phyloP scores from a whole-genome alignment of 2,888 invertebrate species.

The Dilophus febrilis region DNA sequence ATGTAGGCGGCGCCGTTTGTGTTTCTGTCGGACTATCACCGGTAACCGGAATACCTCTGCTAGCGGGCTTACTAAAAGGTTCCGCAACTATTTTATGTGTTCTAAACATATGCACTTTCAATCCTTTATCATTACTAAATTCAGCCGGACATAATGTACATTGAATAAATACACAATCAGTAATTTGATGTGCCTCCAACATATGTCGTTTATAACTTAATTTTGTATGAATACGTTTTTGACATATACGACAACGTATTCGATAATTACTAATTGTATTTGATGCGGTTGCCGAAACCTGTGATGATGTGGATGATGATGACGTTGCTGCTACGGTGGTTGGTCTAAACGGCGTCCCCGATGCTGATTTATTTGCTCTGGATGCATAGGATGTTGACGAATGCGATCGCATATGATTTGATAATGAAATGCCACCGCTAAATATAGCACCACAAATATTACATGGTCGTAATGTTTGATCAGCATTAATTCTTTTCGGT shows the following conservation, averaged over 20 bases:
- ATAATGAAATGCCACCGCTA: conserved; percentile 25
- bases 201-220: conserved; percentile 29
- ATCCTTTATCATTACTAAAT: conserved; percentile 30
- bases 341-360: not conserved
- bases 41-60: not conserved
- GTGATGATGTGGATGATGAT: too few relatives aligned
- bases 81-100: conserved; percentile 16
- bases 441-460: conserved; percentile 26
- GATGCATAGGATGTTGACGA: conserved; percentile 13
- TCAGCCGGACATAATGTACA: conserved; percentile 29
- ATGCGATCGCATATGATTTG: conserved; percentile 30
- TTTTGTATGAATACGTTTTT: conserved; percentile 28
- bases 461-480: conserved; percentile 16
- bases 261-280: conserved; percentile 12
- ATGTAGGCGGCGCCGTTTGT: not conserved
- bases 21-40: not conserved
- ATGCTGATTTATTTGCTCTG: conserved; percentile 3
- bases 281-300: not conserved
- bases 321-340: too few relatives aligned
- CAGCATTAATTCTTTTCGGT: not conserved
- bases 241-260: conserved; percentile 29
- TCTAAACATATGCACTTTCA: conserved; percentile 29
- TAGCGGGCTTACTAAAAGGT: too few relatives aligned
- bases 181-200: conserved; percentile 28
- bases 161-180: conserved; percentile 28